phyloP scores from a whole-genome alignment of 2,113 vertebrate species.

The Thryonomys swinderianus region DNA sequence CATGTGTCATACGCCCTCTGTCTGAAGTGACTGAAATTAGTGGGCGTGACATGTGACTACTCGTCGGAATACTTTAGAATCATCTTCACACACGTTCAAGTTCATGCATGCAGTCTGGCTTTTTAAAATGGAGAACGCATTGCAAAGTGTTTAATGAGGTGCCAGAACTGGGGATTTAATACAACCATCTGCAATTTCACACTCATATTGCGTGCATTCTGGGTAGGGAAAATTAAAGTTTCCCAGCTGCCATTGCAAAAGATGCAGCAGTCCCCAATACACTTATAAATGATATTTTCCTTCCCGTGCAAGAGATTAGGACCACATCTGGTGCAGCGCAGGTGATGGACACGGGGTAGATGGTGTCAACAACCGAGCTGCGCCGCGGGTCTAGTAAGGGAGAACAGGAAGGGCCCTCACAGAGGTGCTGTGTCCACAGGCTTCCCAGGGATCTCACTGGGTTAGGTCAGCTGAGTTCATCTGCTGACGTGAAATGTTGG shows the following conservation, averaged over 20 bases:
- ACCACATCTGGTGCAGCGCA: constrained; percentile 47
- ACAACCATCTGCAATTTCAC: constrained; percentile 67
- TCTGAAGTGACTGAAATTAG: not conserved
- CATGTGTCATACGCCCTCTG: not conserved
- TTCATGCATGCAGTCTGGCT: not conserved
- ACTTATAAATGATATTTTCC: constrained; percentile 56
- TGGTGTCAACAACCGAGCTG: constrained; percentile 28
- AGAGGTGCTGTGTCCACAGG: not conserved
- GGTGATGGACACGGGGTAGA: constrained; percentile 20
- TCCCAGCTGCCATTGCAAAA: constrained; percentile 64
- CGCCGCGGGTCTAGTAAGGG: constrained; percentile 15
- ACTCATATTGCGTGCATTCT: constrained; percentile 51
- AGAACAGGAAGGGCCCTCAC: not conserved
- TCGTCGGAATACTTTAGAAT: constrained; percentile 13
- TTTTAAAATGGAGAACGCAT: constrained; percentile 15
- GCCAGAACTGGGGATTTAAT: constrained; percentile 49
- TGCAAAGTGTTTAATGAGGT: constrained; percentile 73
- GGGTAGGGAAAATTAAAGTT: constrained; percentile 65
- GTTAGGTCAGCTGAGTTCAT: not conserved
- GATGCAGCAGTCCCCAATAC: constrained; percentile 23
- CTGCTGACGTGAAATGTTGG: not conserved
- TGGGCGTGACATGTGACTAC: not conserved
- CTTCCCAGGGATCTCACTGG: not conserved
- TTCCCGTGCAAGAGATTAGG: constrained; percentile 71
- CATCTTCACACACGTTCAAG: not conserved